Evolutionary conservation across 2,113 vertebrate species (phyloP), one percentile per base, ranked within the genome.

Genomic region (Odobenus rosmarus): DNA sequence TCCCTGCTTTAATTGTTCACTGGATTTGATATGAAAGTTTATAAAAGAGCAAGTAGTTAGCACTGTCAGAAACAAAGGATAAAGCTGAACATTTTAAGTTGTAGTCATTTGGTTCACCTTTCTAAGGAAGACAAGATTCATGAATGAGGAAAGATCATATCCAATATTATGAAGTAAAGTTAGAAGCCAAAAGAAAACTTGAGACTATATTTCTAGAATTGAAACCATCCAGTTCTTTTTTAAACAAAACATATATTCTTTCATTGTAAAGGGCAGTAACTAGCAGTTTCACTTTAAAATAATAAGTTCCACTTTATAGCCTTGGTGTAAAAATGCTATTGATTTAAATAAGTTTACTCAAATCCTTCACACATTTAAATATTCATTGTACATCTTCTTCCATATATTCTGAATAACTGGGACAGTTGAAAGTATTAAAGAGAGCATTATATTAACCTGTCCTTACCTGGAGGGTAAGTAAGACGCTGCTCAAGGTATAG

Each of bases 391-490:
- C 3, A 36, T 53, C 71, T 62, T 84, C 46, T 39, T 82, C 46
- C 1, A 91, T 62, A 36, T 71, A 82, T 51, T 49, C 74, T 81
- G 51, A 93, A 39, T 80, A 86, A 51, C 1, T 64, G 69, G 4
- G 39, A 23, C 61, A 61, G 49, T 67, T 76, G 31, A 80, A 74
- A 81, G 5, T 13, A 57, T 67, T 81, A 84, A 77, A 77, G 64
- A 81, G 64, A 83, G 14, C 16, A 53, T 53, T 21, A 33, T 1
- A 55, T 21, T 51, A 77, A 69, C 59, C 74, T 53, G 90, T 80
- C 90, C 95, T 97, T 97, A 98, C 97, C 98, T 96, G 89, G 31
- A 96, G 8, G 36, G 62, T 59, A 33, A 98, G 93, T 13, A 98
- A 94, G 91, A 98, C 67, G 11, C 31, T 98, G 55, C 8, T 97